Evolutionary conservation across 30 jellyfish, hydroid and myxozoan genomes (phyloP).

Genomic region (Morbakka virulenta): DNA sequence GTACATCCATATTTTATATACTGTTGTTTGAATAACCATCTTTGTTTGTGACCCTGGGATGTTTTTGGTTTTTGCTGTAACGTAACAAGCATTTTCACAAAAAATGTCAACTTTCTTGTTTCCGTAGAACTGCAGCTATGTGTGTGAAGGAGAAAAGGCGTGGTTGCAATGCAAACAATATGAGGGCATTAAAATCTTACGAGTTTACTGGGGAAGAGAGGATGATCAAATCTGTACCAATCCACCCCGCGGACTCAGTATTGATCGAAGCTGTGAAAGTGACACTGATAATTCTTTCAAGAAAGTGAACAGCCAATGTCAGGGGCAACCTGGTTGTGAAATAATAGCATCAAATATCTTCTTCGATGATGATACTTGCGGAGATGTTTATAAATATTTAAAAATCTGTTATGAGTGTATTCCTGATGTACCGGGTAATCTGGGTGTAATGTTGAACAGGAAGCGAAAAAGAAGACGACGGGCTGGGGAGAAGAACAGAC

Average conservation of each 20-base stretch:
- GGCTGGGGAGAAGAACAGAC: slow-evolving; percentile 59
- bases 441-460: slow-evolving; percentile 81
- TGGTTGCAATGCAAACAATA: slow-evolving; percentile 98
- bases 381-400: slow-evolving; percentile 81
- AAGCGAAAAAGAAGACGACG: slow-evolving; percentile 70
- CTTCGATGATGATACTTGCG: slow-evolving; percentile 95
- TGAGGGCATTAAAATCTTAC: slow-evolving; percentile 82
- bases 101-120: no score
- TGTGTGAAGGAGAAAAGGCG: slow-evolving; percentile 99
- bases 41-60: no score
- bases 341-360: slow-evolving; percentile 95
- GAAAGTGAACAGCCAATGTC: slow-evolving; percentile 92
- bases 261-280: slow-evolving; percentile 76
- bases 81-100: no score
- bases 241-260: slow-evolving; percentile 84
- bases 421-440: slow-evolving; percentile 94
- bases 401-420: slow-evolving; percentile 98
- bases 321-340: slow-evolving; percentile 85
- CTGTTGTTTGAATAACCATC: no score
- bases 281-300: slow-evolving; percentile 81
- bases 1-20: no score
- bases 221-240: slow-evolving; percentile 91
- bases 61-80: no score
- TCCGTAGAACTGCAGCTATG: slow-evolving; percentile 97
- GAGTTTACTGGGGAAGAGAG: slow-evolving; percentile 99